phyloP scores from a whole-genome alignment of 2,888 invertebrate species.

The Tachystola acroxantha region DNA sequence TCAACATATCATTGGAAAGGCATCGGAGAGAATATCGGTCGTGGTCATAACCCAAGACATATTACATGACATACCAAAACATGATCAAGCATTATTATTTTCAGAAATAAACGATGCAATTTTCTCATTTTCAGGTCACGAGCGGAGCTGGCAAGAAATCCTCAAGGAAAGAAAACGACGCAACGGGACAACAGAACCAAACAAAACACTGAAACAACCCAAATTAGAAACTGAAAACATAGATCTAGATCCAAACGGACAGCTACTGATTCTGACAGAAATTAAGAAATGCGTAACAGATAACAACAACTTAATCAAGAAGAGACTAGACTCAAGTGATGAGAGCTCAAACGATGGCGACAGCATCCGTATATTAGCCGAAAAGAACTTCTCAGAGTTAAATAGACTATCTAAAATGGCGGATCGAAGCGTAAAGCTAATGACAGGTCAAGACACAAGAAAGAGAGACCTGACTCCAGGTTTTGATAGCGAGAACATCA shows the following conservation, averaged over 20 bases:
- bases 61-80: no score
- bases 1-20: no score
- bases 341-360: constrained; percentile 33
- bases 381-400: constrained; percentile 67
- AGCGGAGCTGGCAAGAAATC: constrained; percentile 81
- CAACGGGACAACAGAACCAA: constrained; percentile 48
- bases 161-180: constrained; percentile 80
- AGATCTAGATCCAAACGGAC: constrained; percentile 46
- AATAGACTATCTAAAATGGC: constrained; percentile 68
- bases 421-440: constrained; percentile 60
- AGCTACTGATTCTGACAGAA: constrained; percentile 59
- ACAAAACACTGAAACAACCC: constrained; percentile 19
- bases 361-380: constrained; percentile 56
- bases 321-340: constrained; percentile 42
- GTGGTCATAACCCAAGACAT: no score
- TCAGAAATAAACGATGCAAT: no score
- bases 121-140: constrained; percentile 75
- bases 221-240: constrained; percentile 21
- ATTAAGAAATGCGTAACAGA: constrained; percentile 64
- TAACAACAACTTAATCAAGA: constrained; percentile 68
- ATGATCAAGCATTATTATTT: no score
- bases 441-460: constrained; percentile 50
- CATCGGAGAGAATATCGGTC: no score
- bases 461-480: constrained; percentile 61
- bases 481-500: constrained; percentile 60